phyloP scores from a whole-genome alignment of 1,140 invertebrate genomes.

The Drosophila littoralis region DNA sequence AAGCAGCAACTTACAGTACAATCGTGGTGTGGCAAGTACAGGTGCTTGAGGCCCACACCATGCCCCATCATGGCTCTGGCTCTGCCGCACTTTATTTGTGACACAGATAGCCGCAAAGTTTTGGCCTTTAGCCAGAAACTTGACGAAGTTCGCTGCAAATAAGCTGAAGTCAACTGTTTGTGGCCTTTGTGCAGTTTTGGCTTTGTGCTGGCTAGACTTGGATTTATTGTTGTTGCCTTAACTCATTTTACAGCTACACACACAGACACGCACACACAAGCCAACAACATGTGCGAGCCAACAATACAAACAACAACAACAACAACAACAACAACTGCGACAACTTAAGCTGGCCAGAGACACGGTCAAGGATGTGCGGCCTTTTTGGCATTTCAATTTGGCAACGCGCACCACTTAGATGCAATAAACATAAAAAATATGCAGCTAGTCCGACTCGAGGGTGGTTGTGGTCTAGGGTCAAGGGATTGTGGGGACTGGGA shows the following conservation, averaged over 20 bases:
- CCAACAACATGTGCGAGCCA: not conserved
- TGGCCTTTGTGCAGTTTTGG: conserved; percentile 47
- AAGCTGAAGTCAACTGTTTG: conserved; percentile 48
- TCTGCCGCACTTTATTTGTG: conserved; percentile 42
- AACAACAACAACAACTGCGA: not conserved
- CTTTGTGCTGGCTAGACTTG: conserved; percentile 49
- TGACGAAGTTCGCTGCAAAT: conserved; percentile 73
- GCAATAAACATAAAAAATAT: conserved; percentile 68
- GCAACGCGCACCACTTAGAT: conserved; percentile 44
- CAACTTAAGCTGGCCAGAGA: conserved; percentile 6
- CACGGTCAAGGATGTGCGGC: conserved; percentile 54
- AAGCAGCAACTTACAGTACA: not conserved
- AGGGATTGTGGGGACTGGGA: not conserved
- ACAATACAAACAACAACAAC: not conserved
- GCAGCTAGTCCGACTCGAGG: conserved; percentile 49
- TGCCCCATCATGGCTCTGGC: not conserved
- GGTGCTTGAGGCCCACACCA: not conserved
- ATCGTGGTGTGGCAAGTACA: not conserved
- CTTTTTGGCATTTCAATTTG: conserved; percentile 60
- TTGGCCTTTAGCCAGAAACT: conserved; percentile 71
- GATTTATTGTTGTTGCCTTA: conserved; percentile 62
- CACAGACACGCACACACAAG: conserved; percentile 6
- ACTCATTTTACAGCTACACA: conserved; percentile 25
- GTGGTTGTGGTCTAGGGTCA: conserved; percentile 14
- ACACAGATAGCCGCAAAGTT: conserved; percentile 68